Conservation (phyloP, 1,140 invertebrate genomes). For the Liolophura sinensis region DNA sequence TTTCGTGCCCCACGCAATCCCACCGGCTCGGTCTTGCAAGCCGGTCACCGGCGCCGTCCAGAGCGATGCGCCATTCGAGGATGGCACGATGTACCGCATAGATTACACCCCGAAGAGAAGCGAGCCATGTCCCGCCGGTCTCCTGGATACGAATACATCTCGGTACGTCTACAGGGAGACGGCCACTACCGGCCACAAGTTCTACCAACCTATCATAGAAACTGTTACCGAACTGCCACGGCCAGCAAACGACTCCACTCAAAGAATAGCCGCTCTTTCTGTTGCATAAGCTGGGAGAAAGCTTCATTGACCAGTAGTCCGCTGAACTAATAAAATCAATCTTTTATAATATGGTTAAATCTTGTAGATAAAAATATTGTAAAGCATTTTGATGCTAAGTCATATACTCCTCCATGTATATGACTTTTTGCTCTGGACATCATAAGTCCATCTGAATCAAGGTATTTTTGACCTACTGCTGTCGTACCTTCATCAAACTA, state of each 20-base stretch:
- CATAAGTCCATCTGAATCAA: too few species aligned
- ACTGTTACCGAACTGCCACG: constrained; percentile 6
- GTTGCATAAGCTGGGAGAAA: constrained; percentile 1
- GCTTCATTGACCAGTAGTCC: background rate
- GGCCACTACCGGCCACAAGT: constrained; percentile 45
- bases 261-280: background rate
- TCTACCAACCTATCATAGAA: constrained; percentile 31
- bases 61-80: constrained; percentile 50
- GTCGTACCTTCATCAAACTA: too few species aligned
- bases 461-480: too few species aligned
- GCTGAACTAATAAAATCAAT: background rate
- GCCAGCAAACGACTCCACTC: background rate
- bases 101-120: constrained; percentile 52
- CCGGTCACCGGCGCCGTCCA: constrained; percentile 37
- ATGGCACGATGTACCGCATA: constrained; percentile 52
- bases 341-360: background rate
- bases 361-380: constrained; percentile 1
- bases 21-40: constrained; percentile 37
- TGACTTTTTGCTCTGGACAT: background rate
- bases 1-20: constrained; percentile 39
- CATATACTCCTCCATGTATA: background rate
- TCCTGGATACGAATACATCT: constrained; percentile 35
- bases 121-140: constrained; percentile 46
- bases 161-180: constrained; percentile 31
- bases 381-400: background rate